A percentile compares a stretch with the other conserved stretches of the same genome.
phyloP scores from a whole-genome alignment of 2,888 invertebrate genomes.

The Pachycephus smyrnensis region DNA sequence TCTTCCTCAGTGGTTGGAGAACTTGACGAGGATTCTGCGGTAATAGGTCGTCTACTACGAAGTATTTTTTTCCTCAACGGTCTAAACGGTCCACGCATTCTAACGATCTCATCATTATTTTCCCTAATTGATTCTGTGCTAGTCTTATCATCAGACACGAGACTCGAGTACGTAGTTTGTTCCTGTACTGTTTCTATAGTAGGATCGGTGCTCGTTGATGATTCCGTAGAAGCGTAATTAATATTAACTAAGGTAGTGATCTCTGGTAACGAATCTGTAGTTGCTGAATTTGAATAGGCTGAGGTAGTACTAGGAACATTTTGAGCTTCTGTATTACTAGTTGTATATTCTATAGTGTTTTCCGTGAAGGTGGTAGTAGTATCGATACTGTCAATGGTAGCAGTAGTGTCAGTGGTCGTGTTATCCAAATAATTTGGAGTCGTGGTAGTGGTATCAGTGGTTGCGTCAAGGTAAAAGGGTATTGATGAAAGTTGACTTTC shows the following conservation, averaged over 20 bases:
- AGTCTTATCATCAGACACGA: neutral
- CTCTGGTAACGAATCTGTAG: neutral
- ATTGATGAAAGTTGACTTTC: neutral
- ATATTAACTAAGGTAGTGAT: neutral
- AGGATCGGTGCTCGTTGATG: neutral
- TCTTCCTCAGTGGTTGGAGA: conserved; percentile 1
- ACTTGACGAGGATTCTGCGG: neutral
- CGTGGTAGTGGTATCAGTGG: neutral
- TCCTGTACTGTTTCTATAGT: neutral
- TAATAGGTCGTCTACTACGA: conserved; percentile 9
- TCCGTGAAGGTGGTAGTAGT: neutral
- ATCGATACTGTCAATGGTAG: neutral
- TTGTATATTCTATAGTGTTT: neutral
- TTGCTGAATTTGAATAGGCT: neutral
- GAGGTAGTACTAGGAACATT: neutral
- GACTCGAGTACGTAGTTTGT: neutral
- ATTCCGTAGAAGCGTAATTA: neutral
- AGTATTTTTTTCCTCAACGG: conserved; percentile 18
- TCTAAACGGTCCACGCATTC: conserved; percentile 24
- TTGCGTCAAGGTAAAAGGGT: neutral
- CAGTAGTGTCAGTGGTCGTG: neutral
- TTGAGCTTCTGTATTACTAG: neutral
- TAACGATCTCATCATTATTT: neutral
- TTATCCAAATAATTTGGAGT: neutral
- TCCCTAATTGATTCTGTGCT: neutral